A percentile compares a stretch with the other conserved stretches of the same genome.
Evolutionary conservation across 2,113 vertebrate genomes (phyloP).

Genomic region (Sapajus apella): DNA sequence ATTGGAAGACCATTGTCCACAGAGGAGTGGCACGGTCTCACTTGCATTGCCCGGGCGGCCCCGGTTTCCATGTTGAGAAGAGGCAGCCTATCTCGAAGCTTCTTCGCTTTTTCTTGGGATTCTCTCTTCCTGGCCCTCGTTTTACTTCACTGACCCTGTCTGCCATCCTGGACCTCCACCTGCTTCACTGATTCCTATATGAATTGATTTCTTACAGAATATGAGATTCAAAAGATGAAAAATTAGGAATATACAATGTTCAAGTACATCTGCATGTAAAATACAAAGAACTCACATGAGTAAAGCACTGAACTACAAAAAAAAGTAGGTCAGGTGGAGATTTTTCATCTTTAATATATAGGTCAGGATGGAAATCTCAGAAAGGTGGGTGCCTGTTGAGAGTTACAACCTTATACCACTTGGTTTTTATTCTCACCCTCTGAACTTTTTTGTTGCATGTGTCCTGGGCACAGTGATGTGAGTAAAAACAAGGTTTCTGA

Average conservation of each 20-base stretch:
- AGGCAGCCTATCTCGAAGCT: not conserved
- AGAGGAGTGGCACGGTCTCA: not conserved
- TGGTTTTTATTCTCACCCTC: not conserved
- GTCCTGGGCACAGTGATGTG: not conserved
- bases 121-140: not conserved
- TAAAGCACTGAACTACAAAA: not conserved
- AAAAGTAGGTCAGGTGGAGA: not conserved
- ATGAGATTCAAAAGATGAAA: not conserved
- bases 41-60: not conserved
- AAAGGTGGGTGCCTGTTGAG: not conserved
- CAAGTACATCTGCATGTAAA: not conserved
- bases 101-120: not conserved
- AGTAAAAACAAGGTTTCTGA: not conserved
- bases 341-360: not conserved
- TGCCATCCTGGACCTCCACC: not conserved
- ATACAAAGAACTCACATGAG: not conserved
- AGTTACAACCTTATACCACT: not conserved
- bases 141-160: not conserved
- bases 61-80: not conserved
- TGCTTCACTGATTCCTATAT: not conserved
- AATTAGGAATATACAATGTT: not conserved
- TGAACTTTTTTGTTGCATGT: not conserved
- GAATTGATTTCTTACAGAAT: not conserved
- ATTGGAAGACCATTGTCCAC: not conserved
- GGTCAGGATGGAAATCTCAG: not conserved